Evolutionary conservation across 2,113 vertebrate genomes (phyloP).

Genomic region (Paramisgurnus dabryanus): DNA sequence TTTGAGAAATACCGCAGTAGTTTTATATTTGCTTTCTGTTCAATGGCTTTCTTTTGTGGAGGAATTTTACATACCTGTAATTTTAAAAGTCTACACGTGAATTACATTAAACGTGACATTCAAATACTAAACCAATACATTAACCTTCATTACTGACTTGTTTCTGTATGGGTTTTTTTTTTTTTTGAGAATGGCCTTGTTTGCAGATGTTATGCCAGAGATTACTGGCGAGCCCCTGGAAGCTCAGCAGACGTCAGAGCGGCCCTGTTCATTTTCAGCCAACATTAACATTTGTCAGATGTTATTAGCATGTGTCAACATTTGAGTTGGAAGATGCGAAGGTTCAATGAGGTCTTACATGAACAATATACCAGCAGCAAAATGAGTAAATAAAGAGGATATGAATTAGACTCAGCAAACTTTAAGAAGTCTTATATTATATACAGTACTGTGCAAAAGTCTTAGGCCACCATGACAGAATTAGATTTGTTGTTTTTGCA

Average conservation of each 20-base stretch:
- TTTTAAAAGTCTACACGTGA: neutral
- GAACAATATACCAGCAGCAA: conserved; percentile 26
- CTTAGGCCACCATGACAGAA: too few species aligned
- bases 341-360: conserved; percentile 7
- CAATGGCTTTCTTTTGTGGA: conserved; percentile 19
- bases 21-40: neutral
- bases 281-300: conserved; percentile 40
- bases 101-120: neutral
- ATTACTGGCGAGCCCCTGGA: neutral
- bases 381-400: conserved; percentile 10
- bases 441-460: too few species aligned
- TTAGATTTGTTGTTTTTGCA: too few species aligned
- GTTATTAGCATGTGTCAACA: conserved; percentile 45
- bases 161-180: neutral
- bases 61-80: too few species aligned
- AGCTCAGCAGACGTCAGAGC: neutral
- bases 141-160: neutral
- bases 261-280: conserved; percentile 20
- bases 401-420: neutral
- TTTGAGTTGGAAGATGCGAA: conserved; percentile 26
- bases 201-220: neutral
- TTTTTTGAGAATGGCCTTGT: neutral
- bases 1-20: conserved; percentile 26
- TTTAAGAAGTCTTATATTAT: neutral
- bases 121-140: neutral